phyloP scores from a whole-genome alignment of 35 echinoderm and acorn worm genomes.

The Acanthaster planci region DNA sequence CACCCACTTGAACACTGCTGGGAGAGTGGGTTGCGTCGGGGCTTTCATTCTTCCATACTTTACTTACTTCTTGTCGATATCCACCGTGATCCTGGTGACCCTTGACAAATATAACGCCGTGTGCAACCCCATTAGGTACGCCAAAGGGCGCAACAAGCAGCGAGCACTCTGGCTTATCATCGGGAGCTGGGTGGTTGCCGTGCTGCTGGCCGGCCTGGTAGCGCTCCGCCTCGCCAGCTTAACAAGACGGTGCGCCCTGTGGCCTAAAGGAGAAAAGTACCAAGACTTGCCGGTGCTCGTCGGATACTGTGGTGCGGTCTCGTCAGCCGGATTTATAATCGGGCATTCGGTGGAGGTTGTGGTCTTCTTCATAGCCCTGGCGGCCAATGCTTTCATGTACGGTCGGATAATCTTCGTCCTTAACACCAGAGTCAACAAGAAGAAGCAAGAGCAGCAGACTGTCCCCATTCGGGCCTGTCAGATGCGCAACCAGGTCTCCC shows the following conservation, averaged over 20 bases:
- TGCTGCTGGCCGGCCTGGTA: neutral
- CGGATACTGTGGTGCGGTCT: neutral
- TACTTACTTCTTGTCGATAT: conserved; percentile 13
- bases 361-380: neutral
- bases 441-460: neutral
- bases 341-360: neutral
- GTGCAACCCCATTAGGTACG: conserved; percentile 2
- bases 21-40: neutral
- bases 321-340: neutral
- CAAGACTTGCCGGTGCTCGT: neutral
- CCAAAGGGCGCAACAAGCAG: neutral
- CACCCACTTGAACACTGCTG: neutral
- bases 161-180: neutral
- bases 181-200: neutral
- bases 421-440: neutral
- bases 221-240: neutral
- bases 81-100: conserved; percentile 1
- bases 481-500: neutral
- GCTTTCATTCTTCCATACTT: neutral
- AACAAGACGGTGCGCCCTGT: neutral
- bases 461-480: neutral
- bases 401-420: neutral
- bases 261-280: neutral
- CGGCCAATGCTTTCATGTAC: conserved; percentile 19
- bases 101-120: conserved; percentile 12